Conservation (phyloP, 2,888 invertebrate genomes). For the Chrysolina haemoptera region DNA sequence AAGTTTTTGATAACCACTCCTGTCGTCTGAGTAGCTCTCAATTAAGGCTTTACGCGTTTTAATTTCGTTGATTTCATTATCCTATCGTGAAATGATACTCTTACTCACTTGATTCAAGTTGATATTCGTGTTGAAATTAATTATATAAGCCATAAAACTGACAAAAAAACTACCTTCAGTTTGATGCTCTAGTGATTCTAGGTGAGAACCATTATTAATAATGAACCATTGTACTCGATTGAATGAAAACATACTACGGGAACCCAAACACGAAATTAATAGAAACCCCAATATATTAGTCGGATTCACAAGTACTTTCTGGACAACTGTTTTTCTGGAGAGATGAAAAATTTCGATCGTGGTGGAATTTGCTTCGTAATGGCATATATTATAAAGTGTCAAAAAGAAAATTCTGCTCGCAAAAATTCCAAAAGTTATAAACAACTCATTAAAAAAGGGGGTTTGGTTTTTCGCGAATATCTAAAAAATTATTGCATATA, state of each 20-base stretch:
- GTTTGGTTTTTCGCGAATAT: no score
- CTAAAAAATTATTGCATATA: no score
- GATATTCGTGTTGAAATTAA: slow-evolving; percentile 32
- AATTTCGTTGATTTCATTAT: slow-evolving; percentile 43
- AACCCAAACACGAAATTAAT: not conserved
- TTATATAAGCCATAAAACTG: no score
- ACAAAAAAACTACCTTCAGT: slow-evolving; percentile 18
- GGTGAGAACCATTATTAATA: not conserved
- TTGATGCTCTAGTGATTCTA: not conserved
- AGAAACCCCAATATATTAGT: no score
- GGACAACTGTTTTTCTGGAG: no score
- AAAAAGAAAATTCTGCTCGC: no score
- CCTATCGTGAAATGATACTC: slow-evolving; percentile 33
- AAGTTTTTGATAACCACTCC: slow-evolving; percentile 41
- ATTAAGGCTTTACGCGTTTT: slow-evolving; percentile 45
- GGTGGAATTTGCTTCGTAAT: no score
- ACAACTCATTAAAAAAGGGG: no score
- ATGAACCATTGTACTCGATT: not conserved
- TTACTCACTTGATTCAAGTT: slow-evolving; percentile 31
- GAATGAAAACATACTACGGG: not conserved
- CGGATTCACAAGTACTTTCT: no score
- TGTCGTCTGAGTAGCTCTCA: slow-evolving; percentile 36
- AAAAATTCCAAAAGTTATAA: no score
- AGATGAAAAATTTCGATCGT: no score
- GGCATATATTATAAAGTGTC: no score